Conservation (phyloP, 2,888 invertebrate genomes). For the Andrena dorsata region DNA sequence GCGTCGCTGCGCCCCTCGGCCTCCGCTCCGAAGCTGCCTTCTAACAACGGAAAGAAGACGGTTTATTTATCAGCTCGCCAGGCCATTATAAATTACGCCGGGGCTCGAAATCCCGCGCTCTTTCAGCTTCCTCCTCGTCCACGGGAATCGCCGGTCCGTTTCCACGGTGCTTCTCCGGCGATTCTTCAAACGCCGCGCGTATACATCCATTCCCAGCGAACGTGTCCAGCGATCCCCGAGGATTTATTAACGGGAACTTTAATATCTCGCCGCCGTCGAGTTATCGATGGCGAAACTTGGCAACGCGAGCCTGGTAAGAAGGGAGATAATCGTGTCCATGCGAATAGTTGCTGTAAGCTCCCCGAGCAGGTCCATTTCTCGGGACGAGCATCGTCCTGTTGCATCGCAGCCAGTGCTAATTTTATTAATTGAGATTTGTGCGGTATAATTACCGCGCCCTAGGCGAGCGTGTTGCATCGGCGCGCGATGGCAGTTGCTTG, state of each 20-base stretch:
- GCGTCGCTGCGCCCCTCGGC: not conserved
- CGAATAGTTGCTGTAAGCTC: not conserved
- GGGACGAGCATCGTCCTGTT: not conserved
- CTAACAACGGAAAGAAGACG: not conserved
- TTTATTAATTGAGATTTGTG: conserved; percentile 17
- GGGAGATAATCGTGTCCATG: not conserved
- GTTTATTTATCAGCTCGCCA: conserved; percentile 39
- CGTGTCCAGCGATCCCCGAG: conserved; percentile 2
- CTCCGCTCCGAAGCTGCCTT: not conserved
- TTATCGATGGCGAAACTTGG: conserved; percentile 27
- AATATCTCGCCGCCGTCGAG: not conserved
- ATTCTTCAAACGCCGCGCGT: conserved; percentile 2
- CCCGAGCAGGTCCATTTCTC: not conserved
- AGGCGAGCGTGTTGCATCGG: not conserved
- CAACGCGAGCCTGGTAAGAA: not conserved
- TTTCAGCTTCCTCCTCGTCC: not conserved
- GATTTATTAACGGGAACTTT: conserved; percentile 36
- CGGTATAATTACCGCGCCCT: conserved; percentile 6
- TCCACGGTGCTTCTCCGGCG: not conserved
- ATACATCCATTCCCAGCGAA: not conserved
- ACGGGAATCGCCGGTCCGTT: conserved; percentile 4
- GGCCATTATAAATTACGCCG: conserved; percentile 35
- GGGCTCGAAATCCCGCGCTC: not conserved
- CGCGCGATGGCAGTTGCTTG: not conserved
- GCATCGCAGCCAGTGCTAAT: conserved; percentile 15